phyloP scores from a whole-genome alignment of 2,888 invertebrate species.

The Dryomyza anilis region DNA sequence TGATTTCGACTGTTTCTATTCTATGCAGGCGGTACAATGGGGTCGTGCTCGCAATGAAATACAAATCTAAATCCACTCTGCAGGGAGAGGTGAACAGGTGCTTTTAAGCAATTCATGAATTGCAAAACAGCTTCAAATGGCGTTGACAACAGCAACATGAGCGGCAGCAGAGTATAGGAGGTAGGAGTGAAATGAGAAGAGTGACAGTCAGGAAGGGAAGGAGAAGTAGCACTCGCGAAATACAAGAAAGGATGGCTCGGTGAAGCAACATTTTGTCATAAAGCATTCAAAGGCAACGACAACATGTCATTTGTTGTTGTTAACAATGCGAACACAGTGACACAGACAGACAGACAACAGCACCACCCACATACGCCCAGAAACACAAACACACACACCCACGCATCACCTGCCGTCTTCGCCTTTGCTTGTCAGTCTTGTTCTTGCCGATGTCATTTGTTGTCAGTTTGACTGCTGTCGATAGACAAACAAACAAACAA shows the following conservation, averaged over 20 bases:
- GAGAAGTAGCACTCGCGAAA: not conserved
- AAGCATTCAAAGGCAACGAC: constrained; percentile 20
- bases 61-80: constrained; percentile 20
- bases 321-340: not conserved
- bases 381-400: not conserved
- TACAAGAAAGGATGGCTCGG: too few relatives aligned
- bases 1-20: not conserved
- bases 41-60: constrained; percentile 15
- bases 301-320: constrained; percentile 20
- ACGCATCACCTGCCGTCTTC: not conserved
- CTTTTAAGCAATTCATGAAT: constrained; percentile 28
- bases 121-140: constrained; percentile 23
- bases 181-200: not conserved
- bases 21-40: too few relatives aligned
- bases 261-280: constrained; percentile 3
- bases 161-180: not conserved
- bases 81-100: constrained; percentile 19
- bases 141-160: constrained; percentile 7
- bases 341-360: not conserved
- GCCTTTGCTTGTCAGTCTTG: not conserved
- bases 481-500: not conserved
- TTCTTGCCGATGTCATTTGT: not conserved
- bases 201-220: not conserved
- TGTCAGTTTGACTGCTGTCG: not conserved
- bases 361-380: not conserved